These are phyloP conservation scores for Trypoxylus dichotomus DNA, from an alignment of 1,140 invertebrate species.

Conservation along the genomic window DNA sequence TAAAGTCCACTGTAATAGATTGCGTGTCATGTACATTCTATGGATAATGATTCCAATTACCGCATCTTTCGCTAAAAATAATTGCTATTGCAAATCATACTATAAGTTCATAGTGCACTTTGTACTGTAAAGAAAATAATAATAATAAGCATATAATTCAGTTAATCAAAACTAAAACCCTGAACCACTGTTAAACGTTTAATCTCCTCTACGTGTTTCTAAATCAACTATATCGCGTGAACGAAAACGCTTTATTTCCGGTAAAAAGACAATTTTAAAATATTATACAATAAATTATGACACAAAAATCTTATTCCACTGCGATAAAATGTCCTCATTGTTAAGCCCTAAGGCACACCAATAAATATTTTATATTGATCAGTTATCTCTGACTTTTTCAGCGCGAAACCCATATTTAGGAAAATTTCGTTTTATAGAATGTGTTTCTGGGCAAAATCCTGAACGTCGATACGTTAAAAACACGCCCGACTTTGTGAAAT, in stretches of 20 bases:
- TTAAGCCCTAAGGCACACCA: slow-evolving; percentile 14
- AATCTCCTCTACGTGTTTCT: background rate
- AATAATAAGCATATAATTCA: no score
- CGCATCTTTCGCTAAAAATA: no score
- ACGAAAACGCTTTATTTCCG: background rate
- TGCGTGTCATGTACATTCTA: no score
- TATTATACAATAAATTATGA: background rate
- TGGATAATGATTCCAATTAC: no score
- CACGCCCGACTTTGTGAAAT: slow-evolving; percentile 11
- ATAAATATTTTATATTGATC: slow-evolving; percentile 19
- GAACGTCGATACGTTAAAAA: slow-evolving; percentile 12
- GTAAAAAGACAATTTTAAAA: background rate
- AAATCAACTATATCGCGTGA: background rate
- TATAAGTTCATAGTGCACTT: no score
- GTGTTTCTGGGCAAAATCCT: slow-evolving; percentile 8
- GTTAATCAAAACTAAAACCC: no score
- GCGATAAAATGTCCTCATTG: slow-evolving; percentile 15
- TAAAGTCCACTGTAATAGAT: no score
- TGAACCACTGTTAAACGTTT: background rate
- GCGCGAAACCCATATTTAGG: slow-evolving; percentile 6
- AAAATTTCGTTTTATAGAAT: slow-evolving; percentile 21
- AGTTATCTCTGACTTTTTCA: background rate
- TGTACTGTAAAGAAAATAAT: no score
- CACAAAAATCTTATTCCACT: background rate
- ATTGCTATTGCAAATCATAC: no score